phyloP scores from a whole-genome alignment of 2,888 invertebrate species.

The Agriopis aurantiaria region DNA sequence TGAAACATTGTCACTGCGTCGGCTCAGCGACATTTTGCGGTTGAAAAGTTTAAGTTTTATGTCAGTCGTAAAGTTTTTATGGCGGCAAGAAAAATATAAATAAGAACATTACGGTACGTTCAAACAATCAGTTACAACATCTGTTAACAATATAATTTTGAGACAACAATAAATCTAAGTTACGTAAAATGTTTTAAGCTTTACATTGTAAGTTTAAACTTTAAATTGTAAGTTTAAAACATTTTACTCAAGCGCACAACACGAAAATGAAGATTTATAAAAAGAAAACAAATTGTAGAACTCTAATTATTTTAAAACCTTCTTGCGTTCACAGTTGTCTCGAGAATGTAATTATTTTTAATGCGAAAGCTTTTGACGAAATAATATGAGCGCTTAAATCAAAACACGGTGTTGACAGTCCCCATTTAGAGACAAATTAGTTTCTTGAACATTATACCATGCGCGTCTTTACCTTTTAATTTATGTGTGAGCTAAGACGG shows the following conservation, averaged over 20 bases:
- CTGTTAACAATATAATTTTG: constrained; percentile 24
- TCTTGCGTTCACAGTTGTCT: constrained; percentile 17
- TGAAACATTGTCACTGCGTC: constrained; percentile 39
- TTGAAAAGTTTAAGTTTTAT: constrained; percentile 45
- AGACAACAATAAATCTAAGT: constrained; percentile 13
- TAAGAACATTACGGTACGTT: constrained; percentile 35
- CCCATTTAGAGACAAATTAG: constrained; percentile 55
- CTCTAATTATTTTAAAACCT: constrained; percentile 19
- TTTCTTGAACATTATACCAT: constrained; percentile 54
- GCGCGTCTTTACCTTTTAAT: constrained; percentile 65
- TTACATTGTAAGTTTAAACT: constrained; percentile 5
- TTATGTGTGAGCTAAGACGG: constrained; percentile 48
- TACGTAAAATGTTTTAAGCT: constrained; percentile 10
- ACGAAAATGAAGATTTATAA: constrained; percentile 14
- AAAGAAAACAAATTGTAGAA: constrained; percentile 18
- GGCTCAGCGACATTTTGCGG: constrained; percentile 35
- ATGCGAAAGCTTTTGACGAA: constrained; percentile 19
- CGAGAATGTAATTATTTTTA: constrained; percentile 21
- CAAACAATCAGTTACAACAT: constrained; percentile 31
- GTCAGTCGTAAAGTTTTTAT: constrained; percentile 40
- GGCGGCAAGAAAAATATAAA: constrained; percentile 37
- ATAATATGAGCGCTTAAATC: constrained; percentile 45
- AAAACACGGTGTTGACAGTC: constrained; percentile 51
- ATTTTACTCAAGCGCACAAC: neutral
- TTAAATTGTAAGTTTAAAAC: neutral